Base-by-base conservation (phyloP, 2,888 invertebrate genomes). In the Kuschelorhynchus macadamiae region DNA sequence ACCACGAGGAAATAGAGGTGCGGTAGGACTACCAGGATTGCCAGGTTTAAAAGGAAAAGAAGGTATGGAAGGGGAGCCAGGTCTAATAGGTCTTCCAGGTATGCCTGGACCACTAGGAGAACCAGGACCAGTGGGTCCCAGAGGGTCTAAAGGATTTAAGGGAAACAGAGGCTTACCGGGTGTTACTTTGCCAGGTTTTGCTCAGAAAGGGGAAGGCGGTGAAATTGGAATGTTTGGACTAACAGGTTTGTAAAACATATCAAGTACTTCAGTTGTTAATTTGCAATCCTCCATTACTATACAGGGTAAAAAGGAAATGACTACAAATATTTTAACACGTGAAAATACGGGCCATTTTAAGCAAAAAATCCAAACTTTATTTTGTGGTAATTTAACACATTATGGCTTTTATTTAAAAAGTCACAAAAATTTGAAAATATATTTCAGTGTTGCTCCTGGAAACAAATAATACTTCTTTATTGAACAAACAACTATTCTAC, bases 61-160 rank as follows among this genome's bases (percentile, higher is more conserved):
- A 62, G 96, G 96, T n/a, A 91, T 91, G 61, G 82, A 83, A 30
- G 96, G 96, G 1, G 92, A 91, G 67, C 84, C 85, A 69, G 96
- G 96, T 18, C 67, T 75, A 65, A 86, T 86, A 71, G 88, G 88
- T 68, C 78, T 80, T 74, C 87, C 88, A 68, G 91, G 81, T 75
- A 49, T 80, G 83, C 86, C 81, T 9, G 90, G 90, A 42, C 82
- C 85, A 74, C 85, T 88, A 7, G 93, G 94, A 11, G 70, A 72
- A 50, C 50, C 62, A 9, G 89, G 89, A 30, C 72, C 77, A 11
- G 74, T 76, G 67, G 91, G 92, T 62, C 74, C 76, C 25, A 75
- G 76, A 42, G 91, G 91, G 50, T 81, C 84, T 7, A 79, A 75
- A 42, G 90, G 90, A 44, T 78, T 81, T 14, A 84, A 83, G 73